Evolutionary conservation across 2,888 invertebrate genomes (phyloP).

Genomic region (Aradus depressus): DNA sequence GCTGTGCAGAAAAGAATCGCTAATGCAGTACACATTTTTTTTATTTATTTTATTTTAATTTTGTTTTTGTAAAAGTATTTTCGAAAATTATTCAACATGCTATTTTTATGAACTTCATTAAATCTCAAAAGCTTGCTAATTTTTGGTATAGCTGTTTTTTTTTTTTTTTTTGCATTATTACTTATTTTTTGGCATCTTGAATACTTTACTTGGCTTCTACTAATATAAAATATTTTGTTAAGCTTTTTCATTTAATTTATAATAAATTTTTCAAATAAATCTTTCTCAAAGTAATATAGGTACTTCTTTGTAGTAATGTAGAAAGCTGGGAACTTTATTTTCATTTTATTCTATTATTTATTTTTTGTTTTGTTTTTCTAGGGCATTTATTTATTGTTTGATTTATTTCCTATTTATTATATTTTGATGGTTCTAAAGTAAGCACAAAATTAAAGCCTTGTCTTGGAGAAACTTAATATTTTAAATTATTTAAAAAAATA

Average conservation of each 20-base stretch:
- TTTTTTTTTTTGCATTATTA: too few relatives aligned
- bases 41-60: not conserved
- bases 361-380: conserved; percentile 1
- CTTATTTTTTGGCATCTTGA: conserved; percentile 15
- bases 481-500: too few relatives aligned
- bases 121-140: conserved; percentile 12
- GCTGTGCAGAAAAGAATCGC: too few relatives aligned
- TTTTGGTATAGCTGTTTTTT: conserved; percentile 10
- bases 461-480: too few relatives aligned
- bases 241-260: too few relatives aligned
- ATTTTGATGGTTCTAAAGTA: too few relatives aligned
- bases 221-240: too few relatives aligned
- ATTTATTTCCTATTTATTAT: conserved; percentile 6
- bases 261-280: too few relatives aligned
- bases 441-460: too few relatives aligned
- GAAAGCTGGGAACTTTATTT: conserved; percentile 9
- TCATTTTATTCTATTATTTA: conserved; percentile 9
- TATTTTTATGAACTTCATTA: conserved; percentile 4
- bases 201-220: conserved; percentile 14
- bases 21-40: too few relatives aligned
- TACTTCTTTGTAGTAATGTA: not conserved
- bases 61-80: not conserved
- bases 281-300: not conserved
- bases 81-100: conserved; percentile 7
- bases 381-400: conserved; percentile 6